Conservation (phyloP, 2,113 vertebrate species). For the Genyomyrus donnyi region DNA sequence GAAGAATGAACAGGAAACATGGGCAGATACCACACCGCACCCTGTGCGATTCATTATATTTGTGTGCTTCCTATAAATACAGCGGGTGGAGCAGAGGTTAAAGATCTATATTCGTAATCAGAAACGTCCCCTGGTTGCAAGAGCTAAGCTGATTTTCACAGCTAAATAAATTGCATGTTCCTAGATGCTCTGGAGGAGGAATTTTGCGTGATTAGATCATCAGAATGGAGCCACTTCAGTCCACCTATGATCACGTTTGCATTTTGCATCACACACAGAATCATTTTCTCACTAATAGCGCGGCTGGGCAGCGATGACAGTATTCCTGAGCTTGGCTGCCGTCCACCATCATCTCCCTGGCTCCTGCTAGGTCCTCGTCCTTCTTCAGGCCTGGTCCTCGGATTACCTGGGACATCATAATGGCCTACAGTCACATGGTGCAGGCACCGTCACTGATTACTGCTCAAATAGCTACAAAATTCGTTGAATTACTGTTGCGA, state of each 20-base stretch:
- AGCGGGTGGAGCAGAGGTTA: neutral
- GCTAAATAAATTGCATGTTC: neutral
- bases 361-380: conserved; percentile 6
- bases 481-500: neutral
- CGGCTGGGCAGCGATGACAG: conserved; percentile 50
- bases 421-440: neutral
- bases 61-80: neutral
- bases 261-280: neutral
- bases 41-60: neutral
- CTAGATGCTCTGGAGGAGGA: neutral
- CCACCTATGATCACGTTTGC: neutral
- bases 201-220: neutral
- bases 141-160: neutral
- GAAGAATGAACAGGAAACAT: neutral
- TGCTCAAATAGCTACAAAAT: neutral
- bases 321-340: conserved; percentile 28
- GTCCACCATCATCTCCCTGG: conserved; percentile 31
- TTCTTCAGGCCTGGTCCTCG: neutral
- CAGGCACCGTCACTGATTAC: neutral
- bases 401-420: neutral
- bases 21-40: neutral
- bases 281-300: conserved; percentile 33
- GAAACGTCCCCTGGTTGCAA: neutral
- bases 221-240: neutral
- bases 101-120: neutral